Evolutionary conservation across 2,888 invertebrate genomes (phyloP).

Genomic region (Drosophila peninsularis): DNA sequence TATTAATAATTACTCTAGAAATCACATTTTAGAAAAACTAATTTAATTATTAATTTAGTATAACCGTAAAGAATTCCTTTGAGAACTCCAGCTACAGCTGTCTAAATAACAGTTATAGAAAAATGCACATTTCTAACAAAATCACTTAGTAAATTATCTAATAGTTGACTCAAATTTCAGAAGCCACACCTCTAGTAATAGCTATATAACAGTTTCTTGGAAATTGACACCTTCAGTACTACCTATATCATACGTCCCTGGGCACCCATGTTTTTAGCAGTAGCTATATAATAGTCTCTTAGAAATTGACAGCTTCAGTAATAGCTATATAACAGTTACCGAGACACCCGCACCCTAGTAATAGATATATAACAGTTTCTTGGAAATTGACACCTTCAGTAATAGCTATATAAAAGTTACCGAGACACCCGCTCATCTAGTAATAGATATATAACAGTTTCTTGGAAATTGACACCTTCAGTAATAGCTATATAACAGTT

Average conservation of each 20-base stretch:
- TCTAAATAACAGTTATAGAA: no score
- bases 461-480: neutral
- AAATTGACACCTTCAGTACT: neutral
- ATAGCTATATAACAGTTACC: neutral
- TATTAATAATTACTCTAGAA: no score
- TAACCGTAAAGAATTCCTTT: no score
- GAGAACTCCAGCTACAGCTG: no score
- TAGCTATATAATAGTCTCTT: neutral
- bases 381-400: neutral
- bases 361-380: neutral
- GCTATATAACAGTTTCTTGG: neutral
- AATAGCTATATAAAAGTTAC: neutral
- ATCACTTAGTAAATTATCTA: no score
- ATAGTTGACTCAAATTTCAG: no score
- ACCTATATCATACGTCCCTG: neutral
- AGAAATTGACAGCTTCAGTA: no score
- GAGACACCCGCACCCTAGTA: no score
- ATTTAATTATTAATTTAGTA: no score
- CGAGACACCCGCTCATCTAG: neutral
- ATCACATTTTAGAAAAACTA: no score
- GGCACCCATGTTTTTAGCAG: neutral
- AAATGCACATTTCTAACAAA: no score
- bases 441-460: neutral
- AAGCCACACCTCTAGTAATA: neutral
- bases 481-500: neutral